Evolutionary conservation across 2,113 vertebrate genomes (phyloP), one percentile per base, ranked within the genome.

Genomic region (Proterorhinus semilunaris): DNA sequence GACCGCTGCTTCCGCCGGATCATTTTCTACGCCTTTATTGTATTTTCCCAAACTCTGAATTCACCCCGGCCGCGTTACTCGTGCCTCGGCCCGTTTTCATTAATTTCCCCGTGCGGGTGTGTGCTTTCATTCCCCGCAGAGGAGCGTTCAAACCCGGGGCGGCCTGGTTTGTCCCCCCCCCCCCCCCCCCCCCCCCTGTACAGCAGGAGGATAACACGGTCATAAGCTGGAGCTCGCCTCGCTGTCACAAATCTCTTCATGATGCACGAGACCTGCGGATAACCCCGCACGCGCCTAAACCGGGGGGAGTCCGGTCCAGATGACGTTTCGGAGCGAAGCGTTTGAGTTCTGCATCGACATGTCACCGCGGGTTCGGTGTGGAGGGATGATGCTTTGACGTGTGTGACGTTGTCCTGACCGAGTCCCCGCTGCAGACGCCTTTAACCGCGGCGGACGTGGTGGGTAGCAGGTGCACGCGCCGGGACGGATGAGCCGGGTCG

Each of bases 141-240:
- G 71, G 63, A 69, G 44, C 71, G 10, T 51, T 57, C 52, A 16
- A 8, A 79, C 61, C 59, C 69, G 75, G 51, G 47, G 87, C 77
- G 92, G 91, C 92, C 93, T 91, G 90, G 87, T 90, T 90, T 92
- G 87, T 90, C 91, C 27, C 27, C 27, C 27, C 27, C 27, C 27
- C 27, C 27, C 86, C 90, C 62, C 67, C 73, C 69, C 78, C 74
- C 27, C 62, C 68, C 73, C 69, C 76, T 74, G 86, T 88, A 27
- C 2, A 21, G 17, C 3, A 17, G 53, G 11, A 92, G 91, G 93
- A 93, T 92, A 93, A 93, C 91, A 92, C 67, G 83, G 70, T 61
- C 71, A 52, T 72, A 75, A 69, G 12, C 49, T 6, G 49, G 42
- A 15, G 13, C 21, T 17, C 58, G 44, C 15, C 36, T n/a, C 13